Conservation (phyloP, 64 coral and sea anemone species). For the Montipora capricornis region DNA sequence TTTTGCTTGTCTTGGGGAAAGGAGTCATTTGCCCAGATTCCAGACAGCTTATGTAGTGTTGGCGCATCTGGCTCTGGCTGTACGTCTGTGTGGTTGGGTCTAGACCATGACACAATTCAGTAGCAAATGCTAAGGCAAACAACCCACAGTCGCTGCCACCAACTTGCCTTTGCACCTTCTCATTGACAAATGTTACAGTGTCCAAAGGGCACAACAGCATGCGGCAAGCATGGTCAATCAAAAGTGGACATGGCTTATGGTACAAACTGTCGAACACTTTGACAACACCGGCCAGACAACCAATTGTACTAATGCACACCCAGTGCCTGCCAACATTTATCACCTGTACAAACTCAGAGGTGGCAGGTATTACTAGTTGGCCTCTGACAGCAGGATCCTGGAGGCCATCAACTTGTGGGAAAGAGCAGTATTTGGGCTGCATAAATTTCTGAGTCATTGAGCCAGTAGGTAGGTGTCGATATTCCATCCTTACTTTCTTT, state of each 20-base stretch:
- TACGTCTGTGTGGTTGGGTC: constrained; percentile 72
- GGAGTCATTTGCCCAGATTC: constrained; percentile 44
- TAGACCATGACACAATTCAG: constrained; percentile 67
- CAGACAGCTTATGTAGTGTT: constrained; percentile 56
- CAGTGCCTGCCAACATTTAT: constrained; percentile 63
- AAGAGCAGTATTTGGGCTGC: constrained; percentile 48
- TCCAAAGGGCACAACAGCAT: constrained; percentile 44
- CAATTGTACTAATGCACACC: constrained; percentile 42
- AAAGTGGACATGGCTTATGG: constrained; percentile 26
- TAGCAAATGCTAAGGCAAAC: constrained; percentile 74
- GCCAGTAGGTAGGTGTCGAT: constrained; percentile 28
- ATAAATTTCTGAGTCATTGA: constrained; percentile 49
- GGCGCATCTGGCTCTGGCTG: constrained; percentile 58
- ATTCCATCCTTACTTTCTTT: constrained; percentile 51
- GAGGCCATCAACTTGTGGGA: constrained; percentile 52
- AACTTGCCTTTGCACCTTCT: constrained; percentile 68
- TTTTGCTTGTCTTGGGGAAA: constrained; percentile 54
- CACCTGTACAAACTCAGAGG: constrained; percentile 40
- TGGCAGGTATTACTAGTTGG: background rate
- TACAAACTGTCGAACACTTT: constrained; percentile 66
- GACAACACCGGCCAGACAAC: constrained; percentile 16
- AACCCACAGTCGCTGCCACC: constrained; percentile 67
- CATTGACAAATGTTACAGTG: constrained; percentile 63
- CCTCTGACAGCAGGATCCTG: background rate
- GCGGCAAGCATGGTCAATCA: constrained; percentile 45